A percentile compares a stretch with the other conserved stretches of the same genome.
These are phyloP conservation scores for Tachina lurida DNA, from an alignment of 2,888 invertebrate species.

Conservation along the genomic window DNA sequence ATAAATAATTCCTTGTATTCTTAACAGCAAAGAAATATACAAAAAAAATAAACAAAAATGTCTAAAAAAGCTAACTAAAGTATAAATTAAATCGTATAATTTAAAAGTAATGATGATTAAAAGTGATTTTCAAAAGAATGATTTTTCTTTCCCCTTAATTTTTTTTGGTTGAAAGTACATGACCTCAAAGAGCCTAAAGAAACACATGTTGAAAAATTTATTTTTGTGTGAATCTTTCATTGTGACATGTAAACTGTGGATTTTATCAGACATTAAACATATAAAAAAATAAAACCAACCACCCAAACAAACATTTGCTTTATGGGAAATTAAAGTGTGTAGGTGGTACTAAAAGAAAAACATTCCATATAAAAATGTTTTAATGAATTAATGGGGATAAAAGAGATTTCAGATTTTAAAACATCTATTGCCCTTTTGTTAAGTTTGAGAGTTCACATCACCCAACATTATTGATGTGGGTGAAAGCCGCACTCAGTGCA, in stretches of 20 bases:
- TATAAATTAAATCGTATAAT: constrained; percentile 57
- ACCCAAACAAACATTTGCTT: not conserved
- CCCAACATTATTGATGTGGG: not conserved
- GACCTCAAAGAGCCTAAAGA: constrained; percentile 28
- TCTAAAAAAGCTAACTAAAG: constrained; percentile 59
- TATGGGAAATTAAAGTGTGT: constrained; percentile 5
- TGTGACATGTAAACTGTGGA: constrained; percentile 15
- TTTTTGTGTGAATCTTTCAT: not conserved
- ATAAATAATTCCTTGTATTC: not conserved
- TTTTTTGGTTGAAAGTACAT: constrained; percentile 64
- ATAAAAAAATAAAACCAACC: not conserved
- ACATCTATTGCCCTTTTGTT: not conserved
- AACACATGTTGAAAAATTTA: constrained; percentile 39
- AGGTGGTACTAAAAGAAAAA: not conserved
- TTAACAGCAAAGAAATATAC: not conserved
- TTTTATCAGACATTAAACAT: not conserved
- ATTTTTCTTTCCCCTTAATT: not conserved
- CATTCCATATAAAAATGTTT: not conserved
- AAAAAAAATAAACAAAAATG: not conserved
- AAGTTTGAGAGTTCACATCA: not conserved
- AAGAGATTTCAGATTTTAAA: not conserved
- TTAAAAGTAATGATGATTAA: constrained; percentile 84
- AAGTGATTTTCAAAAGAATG: constrained; percentile 78
- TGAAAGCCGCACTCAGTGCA: not conserved
- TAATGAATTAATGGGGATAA: not conserved